Evolutionary conservation across 2,888 invertebrate species (phyloP).

Genomic region (Lasioglossum zephyrum): DNA sequence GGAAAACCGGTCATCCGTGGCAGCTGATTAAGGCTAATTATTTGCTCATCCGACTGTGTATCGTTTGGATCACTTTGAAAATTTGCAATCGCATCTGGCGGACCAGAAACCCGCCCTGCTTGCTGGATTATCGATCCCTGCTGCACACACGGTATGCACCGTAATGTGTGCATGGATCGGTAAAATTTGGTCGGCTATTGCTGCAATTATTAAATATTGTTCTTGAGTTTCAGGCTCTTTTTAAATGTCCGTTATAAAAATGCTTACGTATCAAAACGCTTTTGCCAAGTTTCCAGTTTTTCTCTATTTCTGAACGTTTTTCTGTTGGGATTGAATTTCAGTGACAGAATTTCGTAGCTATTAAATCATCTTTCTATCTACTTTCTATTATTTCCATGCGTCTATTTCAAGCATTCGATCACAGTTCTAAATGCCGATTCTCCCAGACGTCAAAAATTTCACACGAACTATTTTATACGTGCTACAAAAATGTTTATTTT

Average conservation of each 20-base stretch:
- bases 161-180: conserved; percentile 53
- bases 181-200: conserved; percentile 16
- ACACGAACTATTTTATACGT: neutral
- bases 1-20: conserved; percentile 41
- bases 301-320: neutral
- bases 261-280: neutral
- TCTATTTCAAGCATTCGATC: neutral
- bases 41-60: conserved; percentile 34
- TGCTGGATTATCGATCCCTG: conserved; percentile 55
- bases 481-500: neutral
- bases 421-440: neutral
- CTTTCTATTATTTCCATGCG: neutral
- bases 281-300: neutral
- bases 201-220: neutral
- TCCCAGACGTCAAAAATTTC: neutral
- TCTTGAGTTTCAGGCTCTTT: neutral
- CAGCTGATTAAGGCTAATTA: conserved; percentile 55
- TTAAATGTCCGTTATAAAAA: neutral
- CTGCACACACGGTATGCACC: conserved; percentile 30
- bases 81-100: conserved; percentile 40
- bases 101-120: conserved; percentile 43
- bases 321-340: neutral
- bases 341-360: neutral
- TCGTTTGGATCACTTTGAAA: conserved; percentile 54
- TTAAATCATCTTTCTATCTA: neutral